Evolutionary conservation across 2,888 invertebrate species (phyloP), one percentile per base, ranked within the genome.

Genomic region (Dicyrtoma fusca): DNA sequence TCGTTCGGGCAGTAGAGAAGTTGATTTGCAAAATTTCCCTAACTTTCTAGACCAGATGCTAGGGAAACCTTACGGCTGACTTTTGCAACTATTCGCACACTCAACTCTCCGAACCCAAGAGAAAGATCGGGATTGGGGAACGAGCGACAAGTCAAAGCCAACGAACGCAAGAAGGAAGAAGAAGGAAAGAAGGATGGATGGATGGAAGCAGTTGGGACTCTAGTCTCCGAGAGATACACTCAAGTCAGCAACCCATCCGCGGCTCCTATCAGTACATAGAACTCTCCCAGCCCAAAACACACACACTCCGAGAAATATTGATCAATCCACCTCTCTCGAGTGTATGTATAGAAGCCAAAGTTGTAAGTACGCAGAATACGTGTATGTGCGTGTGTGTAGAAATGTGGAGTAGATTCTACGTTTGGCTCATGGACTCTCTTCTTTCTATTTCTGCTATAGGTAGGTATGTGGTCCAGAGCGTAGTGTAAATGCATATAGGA

Each of bases 21-120:
- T 34, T 34, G 34, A 34, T 64, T 49, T 64, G 64, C 64, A 19
- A 64, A 57, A 64, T 49, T 64, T 49, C 26, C 51, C 23, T 49
- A 11, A 51, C 21, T 21, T 23, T n/a, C 26, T 13, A 26, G 2
- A 21, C 21, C 34, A 6, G 57, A 42, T 57, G 25, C 45, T 19
- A 62, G 69, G 69, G 69, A 62, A 69, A 61, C 62, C 69, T 69
- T 25, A 49, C 69, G 69, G 69, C 5, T 21, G 19, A 61, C n/a
- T n/a, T 47, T 69, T 25, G 69, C 26, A 69, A 69, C 69, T 69
- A 69, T 69, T 62, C 42, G 19, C 69, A 51, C 62, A 51, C 25
- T 11, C 8, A 19, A 49, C 5, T 4, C 14, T 14, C 17, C 19
- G 57, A 23, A 57, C 19, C 51, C n/a, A 5, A 51, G 51, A 3